Conservation (phyloP, 2,888 invertebrate genomes). For the Balanococcus diminutus region DNA sequence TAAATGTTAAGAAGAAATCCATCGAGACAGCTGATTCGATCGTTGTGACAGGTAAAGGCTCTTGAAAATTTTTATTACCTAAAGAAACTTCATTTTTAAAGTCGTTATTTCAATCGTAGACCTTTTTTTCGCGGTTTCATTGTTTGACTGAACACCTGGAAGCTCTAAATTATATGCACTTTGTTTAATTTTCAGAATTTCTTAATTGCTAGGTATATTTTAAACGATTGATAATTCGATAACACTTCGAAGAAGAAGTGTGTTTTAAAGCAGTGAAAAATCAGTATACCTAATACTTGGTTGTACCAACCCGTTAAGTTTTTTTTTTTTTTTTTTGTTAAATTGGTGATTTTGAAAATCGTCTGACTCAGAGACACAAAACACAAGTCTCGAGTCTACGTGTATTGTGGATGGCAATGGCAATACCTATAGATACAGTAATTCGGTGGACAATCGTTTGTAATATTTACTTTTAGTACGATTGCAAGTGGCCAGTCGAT, state of each 20-base stretch:
- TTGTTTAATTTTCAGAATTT: neutral
- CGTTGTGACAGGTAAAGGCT: neutral
- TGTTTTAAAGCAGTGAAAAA: neutral
- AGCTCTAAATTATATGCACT: neutral
- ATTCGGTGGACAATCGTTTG: neutral
- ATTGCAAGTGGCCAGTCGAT: constrained; percentile 13
- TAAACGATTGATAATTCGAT: neutral
- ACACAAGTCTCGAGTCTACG: neutral
- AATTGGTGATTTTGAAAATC: neutral
- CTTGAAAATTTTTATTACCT: neutral
- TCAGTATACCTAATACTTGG: neutral
- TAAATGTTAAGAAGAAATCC: neutral
- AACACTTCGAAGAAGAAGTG: neutral
- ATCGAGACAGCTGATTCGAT: neutral
- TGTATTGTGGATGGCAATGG: neutral
- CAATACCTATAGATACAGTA: neutral
- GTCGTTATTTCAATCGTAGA: neutral
- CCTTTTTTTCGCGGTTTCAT: neutral
- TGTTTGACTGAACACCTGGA: neutral
- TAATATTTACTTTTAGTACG: constrained; percentile 9
- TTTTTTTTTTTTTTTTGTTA: neutral
- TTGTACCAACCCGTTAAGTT: neutral
- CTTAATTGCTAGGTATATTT: neutral
- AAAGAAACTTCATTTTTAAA: neutral
- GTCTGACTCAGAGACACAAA: neutral